These are phyloP conservation scores for Cololabis saira DNA, from an alignment of 2,113 vertebrate species.

Conservation along the genomic window DNA sequence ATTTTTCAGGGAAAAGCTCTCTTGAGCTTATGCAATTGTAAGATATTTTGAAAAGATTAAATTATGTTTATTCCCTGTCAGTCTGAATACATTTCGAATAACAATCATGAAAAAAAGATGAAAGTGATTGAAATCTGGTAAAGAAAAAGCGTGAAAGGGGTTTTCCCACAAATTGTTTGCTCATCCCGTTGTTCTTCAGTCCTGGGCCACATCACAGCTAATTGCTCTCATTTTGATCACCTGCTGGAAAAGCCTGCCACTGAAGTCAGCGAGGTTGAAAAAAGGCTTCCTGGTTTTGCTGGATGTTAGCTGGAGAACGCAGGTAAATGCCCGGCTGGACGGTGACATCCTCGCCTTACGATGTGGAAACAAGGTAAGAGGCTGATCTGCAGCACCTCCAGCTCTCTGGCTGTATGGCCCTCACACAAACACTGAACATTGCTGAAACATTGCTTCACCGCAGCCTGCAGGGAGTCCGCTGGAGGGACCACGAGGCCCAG, in stretches of 20 bases:
- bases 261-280: too few relatives aligned
- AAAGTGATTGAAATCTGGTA: too few relatives aligned
- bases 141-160: too few relatives aligned
- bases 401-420: neutral
- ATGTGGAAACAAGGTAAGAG: constrained; percentile 44
- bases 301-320: too few relatives aligned
- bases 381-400: neutral
- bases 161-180: too few relatives aligned
- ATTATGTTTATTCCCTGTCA: constrained; percentile 69
- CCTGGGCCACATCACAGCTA: neutral
- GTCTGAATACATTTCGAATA: constrained; percentile 71
- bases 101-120: too few relatives aligned
- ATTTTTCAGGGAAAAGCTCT: neutral
- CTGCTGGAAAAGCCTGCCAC: constrained; percentile 17
- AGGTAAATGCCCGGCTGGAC: too few relatives aligned
- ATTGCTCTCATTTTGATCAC: constrained; percentile 47
- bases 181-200: neutral
- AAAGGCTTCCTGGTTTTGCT: too few relatives aligned
- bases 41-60: constrained; percentile 75
- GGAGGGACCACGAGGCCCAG: neutral
- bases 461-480: constrained; percentile 14
- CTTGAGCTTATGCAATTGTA: constrained; percentile 65
- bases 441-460: neutral
- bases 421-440: neutral
- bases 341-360: too few relatives aligned